These are phyloP conservation scores for Sigmodon hispidus DNA, from an alignment of 2,113 vertebrate species.

Conservation along the genomic window DNA sequence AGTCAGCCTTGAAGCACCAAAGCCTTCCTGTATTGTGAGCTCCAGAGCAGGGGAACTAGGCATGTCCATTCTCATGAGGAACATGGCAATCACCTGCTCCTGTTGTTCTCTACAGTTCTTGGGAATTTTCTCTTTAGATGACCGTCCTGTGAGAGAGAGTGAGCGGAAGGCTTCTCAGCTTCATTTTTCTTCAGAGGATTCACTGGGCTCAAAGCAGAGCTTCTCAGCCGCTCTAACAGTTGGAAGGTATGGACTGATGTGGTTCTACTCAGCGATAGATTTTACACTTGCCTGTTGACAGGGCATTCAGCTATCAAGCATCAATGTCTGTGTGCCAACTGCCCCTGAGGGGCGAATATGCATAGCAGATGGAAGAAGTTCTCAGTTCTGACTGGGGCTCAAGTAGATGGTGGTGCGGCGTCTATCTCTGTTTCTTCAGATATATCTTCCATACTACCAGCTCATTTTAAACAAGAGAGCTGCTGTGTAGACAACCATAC, in stretches of 20 bases:
- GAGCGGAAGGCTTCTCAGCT: constrained; percentile 86
- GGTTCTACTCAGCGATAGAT: neutral
- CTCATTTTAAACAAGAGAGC: neutral
- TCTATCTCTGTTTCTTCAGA: neutral
- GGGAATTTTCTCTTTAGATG: constrained; percentile 78
- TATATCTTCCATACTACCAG: neutral
- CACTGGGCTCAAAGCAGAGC: constrained; percentile 61
- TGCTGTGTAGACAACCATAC: neutral
- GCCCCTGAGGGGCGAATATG: neutral
- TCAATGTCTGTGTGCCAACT: accelerated
- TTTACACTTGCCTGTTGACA: neutral
- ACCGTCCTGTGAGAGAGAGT: constrained; percentile 85
- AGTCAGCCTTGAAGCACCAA: neutral
- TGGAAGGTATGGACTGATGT: constrained; percentile 59
- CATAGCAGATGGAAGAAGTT: neutral
- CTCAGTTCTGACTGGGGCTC: neutral
- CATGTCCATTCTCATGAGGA: neutral
- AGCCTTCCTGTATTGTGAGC: neutral
- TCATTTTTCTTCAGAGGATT: constrained; percentile 84
- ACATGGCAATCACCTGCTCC: neutral
- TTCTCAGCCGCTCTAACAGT: neutral
- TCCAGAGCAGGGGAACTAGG: neutral
- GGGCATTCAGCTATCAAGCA: neutral
- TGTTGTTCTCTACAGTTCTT: neutral
- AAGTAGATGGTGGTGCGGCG: accelerated